These are phyloP conservation scores for Drosophila acutilabella DNA, from an alignment of 2,888 invertebrate genomes.

Conservation along the genomic window DNA sequence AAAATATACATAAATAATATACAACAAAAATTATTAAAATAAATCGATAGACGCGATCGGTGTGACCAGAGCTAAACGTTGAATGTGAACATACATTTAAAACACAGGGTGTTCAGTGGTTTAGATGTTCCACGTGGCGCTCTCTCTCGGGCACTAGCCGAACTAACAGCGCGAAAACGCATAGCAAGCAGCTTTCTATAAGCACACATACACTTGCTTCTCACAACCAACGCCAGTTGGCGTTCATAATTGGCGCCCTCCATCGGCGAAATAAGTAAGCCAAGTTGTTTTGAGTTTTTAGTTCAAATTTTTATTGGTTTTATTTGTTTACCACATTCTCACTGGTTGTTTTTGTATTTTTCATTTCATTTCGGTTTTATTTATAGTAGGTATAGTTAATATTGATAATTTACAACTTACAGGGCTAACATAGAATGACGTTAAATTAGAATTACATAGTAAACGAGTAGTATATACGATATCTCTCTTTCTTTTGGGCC, in stretches of 20 bases:
- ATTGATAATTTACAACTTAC: slow-evolving; percentile 85
- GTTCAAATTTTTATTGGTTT: slow-evolving; percentile 65
- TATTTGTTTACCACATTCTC: slow-evolving; percentile 68
- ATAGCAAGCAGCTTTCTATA: slow-evolving; percentile 23
- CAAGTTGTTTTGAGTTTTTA: slow-evolving; percentile 35
- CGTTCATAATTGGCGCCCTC: slow-evolving; percentile 29
- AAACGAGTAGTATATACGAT: slow-evolving; percentile 66
- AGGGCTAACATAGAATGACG: slow-evolving; percentile 77
- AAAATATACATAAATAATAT: background rate
- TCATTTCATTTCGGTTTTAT: slow-evolving; percentile 55
- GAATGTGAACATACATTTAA: no score
- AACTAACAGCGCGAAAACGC: background rate
- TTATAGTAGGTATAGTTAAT: slow-evolving; percentile 77
- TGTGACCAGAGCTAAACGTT: background rate
- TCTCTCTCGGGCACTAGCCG: background rate
- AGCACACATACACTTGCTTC: background rate
- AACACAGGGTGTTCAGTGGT: background rate
- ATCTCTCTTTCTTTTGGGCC: slow-evolving; percentile 27
- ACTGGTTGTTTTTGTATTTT: slow-evolving; percentile 60
- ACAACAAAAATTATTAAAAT: no score
- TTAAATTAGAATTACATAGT: slow-evolving; percentile 81
- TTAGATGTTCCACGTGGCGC: background rate
- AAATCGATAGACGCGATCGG: slow-evolving; percentile 4
- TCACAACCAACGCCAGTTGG: slow-evolving; percentile 22
- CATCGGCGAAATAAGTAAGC: background rate